These are phyloP conservation scores for Alosa alosa DNA, from an alignment of 2,113 vertebrate species.

Conservation along the genomic window DNA sequence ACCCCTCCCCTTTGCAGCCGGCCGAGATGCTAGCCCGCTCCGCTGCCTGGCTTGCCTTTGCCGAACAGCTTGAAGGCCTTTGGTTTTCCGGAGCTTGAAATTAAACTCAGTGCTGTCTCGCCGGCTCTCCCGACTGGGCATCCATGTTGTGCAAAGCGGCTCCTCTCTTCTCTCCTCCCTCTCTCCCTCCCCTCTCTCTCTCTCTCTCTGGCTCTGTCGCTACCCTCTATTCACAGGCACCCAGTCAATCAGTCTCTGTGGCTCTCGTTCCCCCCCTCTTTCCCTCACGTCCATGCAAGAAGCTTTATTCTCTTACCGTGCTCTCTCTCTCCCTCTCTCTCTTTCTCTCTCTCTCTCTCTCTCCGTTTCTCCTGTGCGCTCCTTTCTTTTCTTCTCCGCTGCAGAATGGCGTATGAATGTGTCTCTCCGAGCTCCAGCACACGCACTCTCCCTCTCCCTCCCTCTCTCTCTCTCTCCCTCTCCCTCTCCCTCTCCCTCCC, in stretches of 20 bases:
- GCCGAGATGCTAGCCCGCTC: constrained; percentile 85
- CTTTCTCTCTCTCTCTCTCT: constrained; percentile 6
- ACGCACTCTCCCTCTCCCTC: constrained; percentile 57
- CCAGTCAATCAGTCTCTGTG: background rate
- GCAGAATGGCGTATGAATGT: constrained; percentile 22
- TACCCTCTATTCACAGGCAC: background rate
- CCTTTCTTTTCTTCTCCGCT: constrained; percentile 37
- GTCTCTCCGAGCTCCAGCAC: constrained; percentile 43
- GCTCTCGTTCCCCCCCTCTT: background rate
- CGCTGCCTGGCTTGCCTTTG: constrained; percentile 82
- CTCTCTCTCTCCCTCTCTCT: constrained; percentile 35
- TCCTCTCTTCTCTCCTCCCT: constrained; percentile 54
- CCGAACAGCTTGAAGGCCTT: constrained; percentile 96
- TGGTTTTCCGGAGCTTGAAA: constrained; percentile 87
- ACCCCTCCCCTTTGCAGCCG: constrained; percentile 82
- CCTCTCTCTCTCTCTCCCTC: constrained; percentile 70
- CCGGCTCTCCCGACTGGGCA: constrained; percentile 82
- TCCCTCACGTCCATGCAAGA: constrained; percentile 8
- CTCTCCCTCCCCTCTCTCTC: constrained; percentile 68
- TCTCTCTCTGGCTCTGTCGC: constrained; percentile 39
- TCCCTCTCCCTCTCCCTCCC: constrained; percentile 73
- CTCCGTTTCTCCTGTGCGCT: constrained; percentile 22
- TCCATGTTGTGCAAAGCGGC: constrained; percentile 80
- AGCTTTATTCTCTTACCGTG: constrained; percentile 20
- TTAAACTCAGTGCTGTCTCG: constrained; percentile 75